Evolutionary conservation across 2,797 vertebrate species (phyloP).

Genomic region (Gadopsis bispinosus): DNA sequence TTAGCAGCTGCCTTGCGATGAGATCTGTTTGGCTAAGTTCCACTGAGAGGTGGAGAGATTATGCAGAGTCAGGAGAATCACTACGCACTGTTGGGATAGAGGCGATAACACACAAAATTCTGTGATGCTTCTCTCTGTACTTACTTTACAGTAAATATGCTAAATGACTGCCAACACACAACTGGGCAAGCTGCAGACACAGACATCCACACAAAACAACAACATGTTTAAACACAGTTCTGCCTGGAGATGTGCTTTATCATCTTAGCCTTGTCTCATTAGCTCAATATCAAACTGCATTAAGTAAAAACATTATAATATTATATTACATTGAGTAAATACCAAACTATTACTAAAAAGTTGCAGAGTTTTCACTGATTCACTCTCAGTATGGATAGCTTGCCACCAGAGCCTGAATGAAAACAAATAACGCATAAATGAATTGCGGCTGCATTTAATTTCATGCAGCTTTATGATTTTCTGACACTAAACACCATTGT

Average conservation of each 20-base stretch:
- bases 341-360: not conserved
- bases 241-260: conserved; percentile 40
- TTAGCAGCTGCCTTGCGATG: conserved; percentile 46
- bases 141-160: conserved; percentile 51
- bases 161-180: conserved; percentile 23
- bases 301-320: not conserved
- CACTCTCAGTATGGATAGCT: not conserved
- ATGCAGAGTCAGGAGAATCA: conserved; percentile 74
- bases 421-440: conserved; percentile 2
- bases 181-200: conserved; percentile 21
- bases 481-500: not conserved
- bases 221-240: conserved; percentile 3
- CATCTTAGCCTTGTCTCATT: conserved; percentile 13
- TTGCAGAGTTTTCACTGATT: conserved; percentile 25
- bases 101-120: conserved; percentile 48
- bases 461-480: not conserved
- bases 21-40: conserved; percentile 64
- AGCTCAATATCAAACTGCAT: conserved; percentile 26
- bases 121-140: conserved; percentile 27
- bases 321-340: conserved; percentile 21
- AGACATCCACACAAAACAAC: conserved; percentile 24
- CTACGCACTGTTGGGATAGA: conserved; percentile 40
- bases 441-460: not conserved
- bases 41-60: conserved; percentile 62
- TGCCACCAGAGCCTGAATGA: not conserved